Conservation (phyloP, 2,113 vertebrate species). For the Mirounga angustirostris region DNA sequence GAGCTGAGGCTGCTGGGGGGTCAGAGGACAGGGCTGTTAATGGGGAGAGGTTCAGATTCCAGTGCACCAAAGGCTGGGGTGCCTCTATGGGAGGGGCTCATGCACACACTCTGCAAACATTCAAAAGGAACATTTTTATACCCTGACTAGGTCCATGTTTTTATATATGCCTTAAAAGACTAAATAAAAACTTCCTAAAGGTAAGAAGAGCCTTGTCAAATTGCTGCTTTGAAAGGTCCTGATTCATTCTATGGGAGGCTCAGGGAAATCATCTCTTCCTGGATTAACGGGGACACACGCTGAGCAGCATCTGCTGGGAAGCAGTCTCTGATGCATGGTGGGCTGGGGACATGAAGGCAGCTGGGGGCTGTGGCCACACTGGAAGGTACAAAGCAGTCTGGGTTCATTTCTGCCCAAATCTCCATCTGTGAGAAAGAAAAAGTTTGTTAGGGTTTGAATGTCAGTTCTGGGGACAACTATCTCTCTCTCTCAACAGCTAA, state of each 20-base stretch:
- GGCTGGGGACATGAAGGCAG: neutral
- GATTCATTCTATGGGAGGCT: neutral
- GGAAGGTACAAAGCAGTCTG: neutral
- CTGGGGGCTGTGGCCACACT: neutral
- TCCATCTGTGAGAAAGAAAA: neutral
- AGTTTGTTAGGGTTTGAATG: neutral
- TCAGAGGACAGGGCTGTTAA: neutral
- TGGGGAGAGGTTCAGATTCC: neutral
- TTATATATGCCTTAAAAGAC: neutral
- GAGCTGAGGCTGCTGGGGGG: neutral
- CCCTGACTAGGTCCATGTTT: neutral
- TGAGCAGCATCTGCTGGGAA: neutral
- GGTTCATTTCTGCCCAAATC: neutral
- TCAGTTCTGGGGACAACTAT: neutral
- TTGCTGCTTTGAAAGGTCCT: neutral
- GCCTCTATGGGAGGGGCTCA: no score
- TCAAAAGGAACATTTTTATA: neutral
- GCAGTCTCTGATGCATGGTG: neutral
- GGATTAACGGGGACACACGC: rapidly evolving
- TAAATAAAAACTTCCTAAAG: neutral
- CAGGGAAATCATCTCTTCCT: neutral
- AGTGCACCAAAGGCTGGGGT: neutral
- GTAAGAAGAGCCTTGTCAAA: neutral
- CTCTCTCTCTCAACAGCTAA: neutral
- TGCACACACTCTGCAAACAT: no score